Evolutionary conservation across 1,140 invertebrate species (phyloP).

Genomic region (Achatina immaculata): DNA sequence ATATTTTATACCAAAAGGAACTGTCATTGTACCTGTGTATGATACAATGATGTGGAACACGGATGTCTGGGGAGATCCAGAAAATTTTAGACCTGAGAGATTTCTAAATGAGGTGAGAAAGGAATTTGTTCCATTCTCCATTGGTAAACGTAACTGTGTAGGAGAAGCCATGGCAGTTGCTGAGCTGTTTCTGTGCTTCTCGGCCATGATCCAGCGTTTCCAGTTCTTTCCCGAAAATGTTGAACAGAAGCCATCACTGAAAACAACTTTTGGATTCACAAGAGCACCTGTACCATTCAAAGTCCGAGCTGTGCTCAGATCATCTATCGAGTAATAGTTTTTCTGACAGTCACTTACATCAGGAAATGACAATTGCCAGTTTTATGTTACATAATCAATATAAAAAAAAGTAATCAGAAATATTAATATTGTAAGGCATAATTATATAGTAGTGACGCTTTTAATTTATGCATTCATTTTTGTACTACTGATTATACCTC

Average conservation of each 20-base stretch:
- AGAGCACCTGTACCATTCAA: neutral
- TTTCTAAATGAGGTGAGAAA: slow-evolving; percentile 60
- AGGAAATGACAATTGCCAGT: too few relatives aligned
- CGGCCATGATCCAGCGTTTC: slow-evolving; percentile 45
- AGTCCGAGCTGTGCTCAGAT: too few relatives aligned
- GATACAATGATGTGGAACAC: slow-evolving; percentile 61
- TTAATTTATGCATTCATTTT: too few relatives aligned
- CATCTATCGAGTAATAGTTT: too few relatives aligned
- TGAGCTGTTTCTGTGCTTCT: slow-evolving; percentile 48
- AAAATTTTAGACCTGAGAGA: slow-evolving; percentile 79
- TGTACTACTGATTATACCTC: too few relatives aligned
- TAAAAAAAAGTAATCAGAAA: too few relatives aligned
- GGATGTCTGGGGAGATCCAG: slow-evolving; percentile 77
- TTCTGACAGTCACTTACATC: too few relatives aligned
- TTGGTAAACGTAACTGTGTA: slow-evolving; percentile 42
- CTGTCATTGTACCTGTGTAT: slow-evolving; percentile 61
- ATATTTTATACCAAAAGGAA: slow-evolving; percentile 61
- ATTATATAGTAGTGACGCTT: too few relatives aligned
- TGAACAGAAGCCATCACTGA: slow-evolving; percentile 36
- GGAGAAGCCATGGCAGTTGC: slow-evolving; percentile 47
- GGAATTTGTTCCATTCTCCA: neutral
- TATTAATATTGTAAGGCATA: too few relatives aligned
- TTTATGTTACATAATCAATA: too few relatives aligned
- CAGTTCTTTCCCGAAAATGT: slow-evolving; percentile 71
- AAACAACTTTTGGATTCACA: slow-evolving; percentile 12